Conservation (phyloP, 2,797 vertebrate species). For the Ceryle rudis region DNA sequence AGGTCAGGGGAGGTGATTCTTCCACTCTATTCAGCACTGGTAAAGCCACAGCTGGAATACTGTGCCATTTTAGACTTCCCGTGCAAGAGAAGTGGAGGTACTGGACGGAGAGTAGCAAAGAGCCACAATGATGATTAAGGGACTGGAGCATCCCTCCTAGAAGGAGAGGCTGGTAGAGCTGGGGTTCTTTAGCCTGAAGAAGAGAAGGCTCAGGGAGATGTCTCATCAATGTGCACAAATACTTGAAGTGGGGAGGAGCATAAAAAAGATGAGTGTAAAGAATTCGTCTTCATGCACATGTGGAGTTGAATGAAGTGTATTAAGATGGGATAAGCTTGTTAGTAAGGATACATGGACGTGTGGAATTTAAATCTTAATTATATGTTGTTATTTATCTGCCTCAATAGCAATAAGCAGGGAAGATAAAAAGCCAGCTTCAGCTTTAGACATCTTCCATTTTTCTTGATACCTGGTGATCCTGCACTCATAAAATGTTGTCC, state of each 20-base stretch:
- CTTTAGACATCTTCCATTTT: background rate
- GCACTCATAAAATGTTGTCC: background rate
- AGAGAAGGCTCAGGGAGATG: background rate
- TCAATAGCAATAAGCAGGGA: background rate
- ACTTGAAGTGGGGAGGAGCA: background rate
- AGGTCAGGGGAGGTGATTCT: background rate
- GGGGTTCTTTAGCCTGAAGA: background rate
- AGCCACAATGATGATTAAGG: background rate
- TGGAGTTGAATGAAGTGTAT: background rate
- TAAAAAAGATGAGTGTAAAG: background rate
- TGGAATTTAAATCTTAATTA: background rate
- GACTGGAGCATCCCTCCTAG: background rate
- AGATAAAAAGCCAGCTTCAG: background rate
- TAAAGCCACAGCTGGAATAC: background rate
- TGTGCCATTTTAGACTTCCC: background rate
- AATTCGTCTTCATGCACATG: background rate
- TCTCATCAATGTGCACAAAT: background rate
- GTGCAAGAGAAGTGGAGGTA: background rate
- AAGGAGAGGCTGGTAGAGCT: background rate
- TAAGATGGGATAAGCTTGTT: background rate
- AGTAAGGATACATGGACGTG: background rate
- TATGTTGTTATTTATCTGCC: background rate
- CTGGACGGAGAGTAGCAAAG: background rate
- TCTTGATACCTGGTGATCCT: background rate
- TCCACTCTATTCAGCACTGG: accelerated